Base-by-base conservation (phyloP, 2,888 invertebrate genomes). In the Lasioglossum vierecki region DNA sequence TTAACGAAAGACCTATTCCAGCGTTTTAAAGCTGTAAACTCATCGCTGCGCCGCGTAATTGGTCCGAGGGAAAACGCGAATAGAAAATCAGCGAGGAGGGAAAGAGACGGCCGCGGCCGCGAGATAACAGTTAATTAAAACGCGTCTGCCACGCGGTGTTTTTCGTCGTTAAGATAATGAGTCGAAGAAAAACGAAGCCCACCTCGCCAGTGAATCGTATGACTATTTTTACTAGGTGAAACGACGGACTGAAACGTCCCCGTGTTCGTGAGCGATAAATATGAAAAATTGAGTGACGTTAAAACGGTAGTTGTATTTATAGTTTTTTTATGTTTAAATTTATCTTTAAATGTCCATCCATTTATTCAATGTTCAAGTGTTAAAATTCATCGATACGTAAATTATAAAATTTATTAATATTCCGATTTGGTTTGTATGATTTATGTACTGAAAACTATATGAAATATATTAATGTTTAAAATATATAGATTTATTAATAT, bases 71-170 rank as follows among this genome's bases (percentile, higher is more conserved):
- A 79, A 75, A 73, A 66, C 66, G 13, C 66, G 9, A 39, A 13
- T 30, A 22, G 18, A 39, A 39, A 41, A 49, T 71, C 66, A 18
- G 15, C 6, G 15, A 15, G 53, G 49, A 68, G 35, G 18, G 22
- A 35, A 15, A 22, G 41, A 63, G 35, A 18, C n/a, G n/a, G 15
- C 15, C 22, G 13, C 44, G 44, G 44, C 13, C 15, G 22, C n/a
- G 71, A 18, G 26, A 35, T 26, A 68, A 46, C 41, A 18, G 77
- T 82, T 82, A 77, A 84, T 84, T 74, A 41, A 78, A 84, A 80
- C 60, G 35, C 53, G 57, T 30, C 30, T 71, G 39, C 35, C 44
- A 8, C 3, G 9, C 11, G 63, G 30, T 30, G 63, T 66, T 66
- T 35, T 35, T 35, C 18, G 30, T 30, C 30, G 15, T 15, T 30